Base-by-base conservation (phyloP, 2,888 invertebrate species). In the Ormyrus pomaceus region DNA sequence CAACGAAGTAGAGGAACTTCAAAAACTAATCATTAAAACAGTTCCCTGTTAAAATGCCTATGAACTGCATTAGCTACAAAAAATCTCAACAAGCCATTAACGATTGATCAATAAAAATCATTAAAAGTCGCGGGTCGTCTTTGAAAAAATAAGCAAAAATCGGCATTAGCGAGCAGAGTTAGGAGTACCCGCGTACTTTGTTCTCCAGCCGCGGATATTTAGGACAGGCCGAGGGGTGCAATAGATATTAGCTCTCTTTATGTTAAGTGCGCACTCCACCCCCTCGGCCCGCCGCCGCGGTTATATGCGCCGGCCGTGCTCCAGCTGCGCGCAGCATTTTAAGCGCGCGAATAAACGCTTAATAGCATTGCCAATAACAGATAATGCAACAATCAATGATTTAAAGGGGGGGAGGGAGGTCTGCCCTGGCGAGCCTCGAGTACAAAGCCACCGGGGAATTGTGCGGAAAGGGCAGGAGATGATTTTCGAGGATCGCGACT, bases 341-440 rank as follows among this genome's bases (percentile, higher is more conserved):
- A 79, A 74, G 74, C 74, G 68, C 7, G 62, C 62, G 87, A 86
- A 88, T 89, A 89, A 90, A 88, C 89, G 89, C 87, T 89, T 90
- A 90, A 89, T 90, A 89, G 89, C 88, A 89, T 89, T 89, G 89
- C 89, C 90, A 90, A 90, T 90, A 90, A 89, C 90, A 90, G 90
- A 90, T 90, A 90, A 90, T 90, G 88, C 89, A 87, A 89, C 89
- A 88, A 89, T 90, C 89, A 88, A 89, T 90, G 89, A 90, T 89
- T 90, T 90, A 89, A 83, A 87, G 86, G 85, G 78, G 80, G 51
- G 34, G n/a, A 6, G 34, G 34, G 4, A 7, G 9, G 9, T 55
- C 64, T 34, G 34, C 34, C 34, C 34, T 4, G 34, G 70, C 51
- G 70, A 0, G 66, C 45, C 45, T 34, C 59, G 65, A 51, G 58